A percentile compares a stretch with the other conserved stretches of the same genome.
Evolutionary conservation across 2,888 invertebrate genomes (phyloP).

Genomic region (Neoscelio sp.): DNA sequence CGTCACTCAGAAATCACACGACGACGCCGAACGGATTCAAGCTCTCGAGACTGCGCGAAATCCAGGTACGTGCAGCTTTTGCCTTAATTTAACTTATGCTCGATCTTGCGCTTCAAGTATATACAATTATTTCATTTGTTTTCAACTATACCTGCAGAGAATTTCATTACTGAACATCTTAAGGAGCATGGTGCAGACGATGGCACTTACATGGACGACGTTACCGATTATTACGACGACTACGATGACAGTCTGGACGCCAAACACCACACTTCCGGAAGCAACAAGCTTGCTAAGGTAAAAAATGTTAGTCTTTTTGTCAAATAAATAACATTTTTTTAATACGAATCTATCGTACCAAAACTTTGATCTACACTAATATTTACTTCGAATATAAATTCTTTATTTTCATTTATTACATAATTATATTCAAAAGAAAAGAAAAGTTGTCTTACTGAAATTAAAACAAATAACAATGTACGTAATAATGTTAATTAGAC

Average conservation of each 20-base stretch:
- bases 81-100: conserved; percentile 31
- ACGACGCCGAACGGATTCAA: conserved; percentile 76
- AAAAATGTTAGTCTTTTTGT: too few relatives aligned
- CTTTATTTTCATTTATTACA: too few relatives aligned
- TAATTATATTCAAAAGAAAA: too few relatives aligned
- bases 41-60: conserved; percentile 77
- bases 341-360: too few relatives aligned
- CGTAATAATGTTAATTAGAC: conserved; percentile 42
- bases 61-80: conserved; percentile 72
- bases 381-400: too few relatives aligned
- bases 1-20: conserved; percentile 73
- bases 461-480: conserved; percentile 27
- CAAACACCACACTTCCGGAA: conserved; percentile 64
- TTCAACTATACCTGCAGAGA: conserved; percentile 68
- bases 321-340: too few relatives aligned
- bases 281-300: conserved; percentile 74
- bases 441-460: too few relatives aligned
- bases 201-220: conserved; percentile 72
- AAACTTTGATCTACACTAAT: too few relatives aligned
- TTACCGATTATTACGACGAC: conserved; percentile 70
- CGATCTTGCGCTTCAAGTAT: not conserved
- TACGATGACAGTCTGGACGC: conserved; percentile 68
- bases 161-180: conserved; percentile 73
- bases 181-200: conserved; percentile 71
- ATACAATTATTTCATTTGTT: conserved; percentile 24